Percentiles rank a stretch among this genome's conserved stretches.
Evolutionary conservation across 2,797 vertebrate genomes (phyloP).

Genomic region (Cossypha heuglini): DNA sequence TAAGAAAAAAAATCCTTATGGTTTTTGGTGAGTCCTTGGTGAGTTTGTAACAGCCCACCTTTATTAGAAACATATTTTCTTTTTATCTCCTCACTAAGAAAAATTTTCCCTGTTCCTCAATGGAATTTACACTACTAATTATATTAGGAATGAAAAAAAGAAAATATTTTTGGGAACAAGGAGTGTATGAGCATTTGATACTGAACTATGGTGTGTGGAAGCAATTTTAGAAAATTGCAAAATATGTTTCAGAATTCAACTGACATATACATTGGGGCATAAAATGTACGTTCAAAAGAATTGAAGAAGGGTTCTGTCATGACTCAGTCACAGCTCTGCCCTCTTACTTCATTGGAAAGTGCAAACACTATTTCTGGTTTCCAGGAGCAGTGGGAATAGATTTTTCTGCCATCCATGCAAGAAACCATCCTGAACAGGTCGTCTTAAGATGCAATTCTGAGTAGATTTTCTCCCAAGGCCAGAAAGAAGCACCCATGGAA

Average conservation of each 20-base stretch:
- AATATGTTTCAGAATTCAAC: not conserved
- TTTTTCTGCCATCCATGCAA: not conserved
- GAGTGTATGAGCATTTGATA: not conserved
- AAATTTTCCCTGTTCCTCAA: not conserved
- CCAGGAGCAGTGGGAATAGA: not conserved
- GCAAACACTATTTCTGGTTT: not conserved
- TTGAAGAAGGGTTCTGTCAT: not conserved
- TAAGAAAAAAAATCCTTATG: not conserved
- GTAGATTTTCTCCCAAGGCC: not conserved
- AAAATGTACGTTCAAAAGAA: not conserved
- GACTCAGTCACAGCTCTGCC: not conserved
- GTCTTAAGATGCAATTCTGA: not conserved
- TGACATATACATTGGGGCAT: rapidly evolving
- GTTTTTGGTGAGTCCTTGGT: not conserved
- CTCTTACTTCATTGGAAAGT: not conserved
- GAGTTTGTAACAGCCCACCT: not conserved
- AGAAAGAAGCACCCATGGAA: not conserved
- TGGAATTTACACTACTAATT: not conserved
- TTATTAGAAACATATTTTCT: not conserved
- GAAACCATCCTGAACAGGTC: not conserved
- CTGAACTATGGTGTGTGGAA: not conserved
- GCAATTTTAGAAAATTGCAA: not conserved
- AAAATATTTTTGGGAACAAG: not conserved
- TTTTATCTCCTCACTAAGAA: not conserved
- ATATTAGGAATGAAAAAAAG: not conserved